phyloP scores from a whole-genome alignment of 2,888 invertebrate genomes.

The Parascotia fuliginaria region DNA sequence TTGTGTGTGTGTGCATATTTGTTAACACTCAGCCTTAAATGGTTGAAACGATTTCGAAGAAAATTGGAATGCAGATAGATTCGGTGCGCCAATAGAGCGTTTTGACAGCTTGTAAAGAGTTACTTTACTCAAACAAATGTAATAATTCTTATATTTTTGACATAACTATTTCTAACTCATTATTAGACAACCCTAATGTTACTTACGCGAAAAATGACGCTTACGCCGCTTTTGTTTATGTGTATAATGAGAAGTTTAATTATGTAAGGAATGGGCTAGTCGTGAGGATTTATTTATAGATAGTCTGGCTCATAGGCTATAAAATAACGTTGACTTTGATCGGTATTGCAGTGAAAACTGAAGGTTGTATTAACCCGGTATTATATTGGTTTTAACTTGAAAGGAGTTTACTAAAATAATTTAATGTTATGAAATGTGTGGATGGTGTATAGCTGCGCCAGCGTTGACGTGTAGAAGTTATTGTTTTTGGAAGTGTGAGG shows the following conservation, averaged over 20 bases:
- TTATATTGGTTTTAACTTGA: not conserved
- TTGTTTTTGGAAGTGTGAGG: no score
- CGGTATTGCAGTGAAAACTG: not conserved
- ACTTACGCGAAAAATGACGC: conserved; percentile 55
- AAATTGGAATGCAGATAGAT: no score
- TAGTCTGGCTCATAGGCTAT: not conserved
- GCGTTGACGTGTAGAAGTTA: no score
- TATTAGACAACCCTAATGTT: conserved; percentile 18
- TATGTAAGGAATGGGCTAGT: conserved; percentile 37
- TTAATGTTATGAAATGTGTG: not conserved
- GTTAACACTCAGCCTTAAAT: no score
- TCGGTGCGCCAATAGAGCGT: no score
- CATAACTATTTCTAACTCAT: not conserved
- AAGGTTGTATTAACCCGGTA: not conserved
- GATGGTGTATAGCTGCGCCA: no score
- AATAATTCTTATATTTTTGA: no score
- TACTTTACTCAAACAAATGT: no score
- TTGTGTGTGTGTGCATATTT: no score
- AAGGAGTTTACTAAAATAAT: not conserved
- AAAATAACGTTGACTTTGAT: not conserved
- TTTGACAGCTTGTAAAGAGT: no score
- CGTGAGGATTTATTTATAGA: not conserved
- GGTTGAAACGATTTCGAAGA: no score
- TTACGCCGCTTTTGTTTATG: conserved; percentile 57
- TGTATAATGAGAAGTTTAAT: conserved; percentile 53